A percentile compares a stretch with the other conserved stretches of the same genome.
Conservation (phyloP, 30 jellyfish, hydroid and myxozoan species). For the Turritopsis dohrnii region DNA sequence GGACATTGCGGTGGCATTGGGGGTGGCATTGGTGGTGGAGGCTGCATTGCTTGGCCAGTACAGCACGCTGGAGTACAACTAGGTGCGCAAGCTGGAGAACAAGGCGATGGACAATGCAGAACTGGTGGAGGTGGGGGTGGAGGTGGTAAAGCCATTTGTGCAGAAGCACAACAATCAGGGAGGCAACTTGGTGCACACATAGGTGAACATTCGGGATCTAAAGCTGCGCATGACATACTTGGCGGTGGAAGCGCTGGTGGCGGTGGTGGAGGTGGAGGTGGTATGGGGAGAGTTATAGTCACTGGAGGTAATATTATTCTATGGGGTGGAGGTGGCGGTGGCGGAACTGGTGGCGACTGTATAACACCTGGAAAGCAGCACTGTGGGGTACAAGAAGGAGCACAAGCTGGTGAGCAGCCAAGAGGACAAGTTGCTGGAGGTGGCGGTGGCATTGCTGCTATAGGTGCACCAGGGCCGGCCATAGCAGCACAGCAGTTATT, state of each 20-base stretch:
- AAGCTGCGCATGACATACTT: neutral
- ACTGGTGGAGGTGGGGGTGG: conserved; percentile 61
- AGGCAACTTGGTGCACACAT: conserved; percentile 53
- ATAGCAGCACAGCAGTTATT: conserved; percentile 65
- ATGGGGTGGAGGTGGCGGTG: conserved; percentile 38
- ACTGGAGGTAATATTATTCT: conserved; percentile 18
- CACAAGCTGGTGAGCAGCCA: conserved; percentile 74
- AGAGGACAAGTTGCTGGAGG: conserved; percentile 59
- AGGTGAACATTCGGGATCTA: conserved; percentile 26
- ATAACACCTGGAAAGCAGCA: conserved; percentile 72
- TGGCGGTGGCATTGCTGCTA: conserved; percentile 43
- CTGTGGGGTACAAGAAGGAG: conserved; percentile 90
- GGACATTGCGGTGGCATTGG: conserved; percentile 54
- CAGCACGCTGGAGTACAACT: conserved; percentile 87
- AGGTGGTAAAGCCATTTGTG: conserved; percentile 22
- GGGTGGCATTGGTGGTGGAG: conserved; percentile 72
- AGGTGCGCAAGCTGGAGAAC: conserved; percentile 92
- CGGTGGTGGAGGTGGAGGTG: conserved; percentile 55
- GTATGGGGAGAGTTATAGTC: conserved; percentile 21
- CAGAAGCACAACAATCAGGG: conserved; percentile 54
- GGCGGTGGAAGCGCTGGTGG: conserved; percentile 22
- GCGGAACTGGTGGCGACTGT: conserved; percentile 32
- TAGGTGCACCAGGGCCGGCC: conserved; percentile 46
- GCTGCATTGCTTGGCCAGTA: conserved; percentile 71
- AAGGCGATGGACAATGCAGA: conserved; percentile 52